Percentiles rank a stretch among this genome's conserved stretches.
Conservation (phyloP, 2,797 vertebrate species). For the Octomys mimax region DNA sequence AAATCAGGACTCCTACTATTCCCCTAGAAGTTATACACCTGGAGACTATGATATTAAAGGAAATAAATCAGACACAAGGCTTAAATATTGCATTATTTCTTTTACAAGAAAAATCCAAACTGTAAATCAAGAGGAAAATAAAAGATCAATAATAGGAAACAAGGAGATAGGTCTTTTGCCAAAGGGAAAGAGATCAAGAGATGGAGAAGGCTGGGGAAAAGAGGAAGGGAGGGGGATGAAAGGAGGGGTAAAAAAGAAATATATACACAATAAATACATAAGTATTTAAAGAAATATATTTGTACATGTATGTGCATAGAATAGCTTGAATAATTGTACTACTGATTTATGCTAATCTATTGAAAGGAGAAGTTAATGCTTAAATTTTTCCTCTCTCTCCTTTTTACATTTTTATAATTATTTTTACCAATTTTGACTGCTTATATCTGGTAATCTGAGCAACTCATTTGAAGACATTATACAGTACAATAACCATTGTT, state of each 20-base stretch:
- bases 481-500: no score
- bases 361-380: no score
- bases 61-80: neutral
- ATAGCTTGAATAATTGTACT: no score
- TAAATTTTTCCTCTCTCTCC: no score
- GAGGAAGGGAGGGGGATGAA: neutral
- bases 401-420: no score
- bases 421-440: no score
- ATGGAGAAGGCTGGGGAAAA: neutral
- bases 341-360: no score
- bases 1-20: neutral
- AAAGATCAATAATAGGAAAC: neutral
- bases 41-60: neutral
- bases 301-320: no score
- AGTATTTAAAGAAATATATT: no score
- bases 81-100: neutral
- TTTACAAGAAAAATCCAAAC: neutral
- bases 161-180: neutral
- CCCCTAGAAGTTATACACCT: neutral
- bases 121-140: neutral
- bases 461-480: no score
- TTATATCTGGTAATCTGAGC: no score
- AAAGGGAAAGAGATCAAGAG: neutral
- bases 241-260: neutral
- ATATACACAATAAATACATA: no score